phyloP scores from a whole-genome alignment of 2,888 invertebrate genomes.

The Eupeodes latifasciatus region DNA sequence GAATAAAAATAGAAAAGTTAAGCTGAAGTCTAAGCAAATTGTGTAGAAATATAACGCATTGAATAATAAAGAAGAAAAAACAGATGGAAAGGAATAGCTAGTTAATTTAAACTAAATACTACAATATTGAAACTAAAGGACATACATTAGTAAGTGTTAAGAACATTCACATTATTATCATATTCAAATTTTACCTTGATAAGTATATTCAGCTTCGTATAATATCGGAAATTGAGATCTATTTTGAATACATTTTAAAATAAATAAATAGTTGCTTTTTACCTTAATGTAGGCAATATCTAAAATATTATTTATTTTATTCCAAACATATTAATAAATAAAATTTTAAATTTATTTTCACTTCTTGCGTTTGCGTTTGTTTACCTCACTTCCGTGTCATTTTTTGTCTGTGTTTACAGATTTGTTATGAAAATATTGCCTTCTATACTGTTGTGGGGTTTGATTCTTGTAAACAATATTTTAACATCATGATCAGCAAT shows the following conservation, averaged over 20 bases:
- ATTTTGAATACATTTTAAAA: too few relatives aligned
- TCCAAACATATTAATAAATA: too few relatives aligned
- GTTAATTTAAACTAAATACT: background rate
- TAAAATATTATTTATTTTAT: too few relatives aligned
- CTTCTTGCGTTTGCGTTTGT: too few relatives aligned
- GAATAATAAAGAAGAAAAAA: background rate
- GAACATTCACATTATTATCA: background rate
- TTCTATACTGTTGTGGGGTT: background rate
- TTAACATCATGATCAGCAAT: background rate
- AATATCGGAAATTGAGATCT: too few relatives aligned
- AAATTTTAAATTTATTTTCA: too few relatives aligned
- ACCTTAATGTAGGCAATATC: too few relatives aligned
- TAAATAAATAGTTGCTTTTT: too few relatives aligned
- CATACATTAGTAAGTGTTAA: background rate
- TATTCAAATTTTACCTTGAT: too few relatives aligned
- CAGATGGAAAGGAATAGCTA: background rate
- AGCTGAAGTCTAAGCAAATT: background rate
- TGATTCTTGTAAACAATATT: conserved; percentile 12
- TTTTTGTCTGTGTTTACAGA: background rate
- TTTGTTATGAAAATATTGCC: conserved; percentile 10
- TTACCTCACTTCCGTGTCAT: background rate
- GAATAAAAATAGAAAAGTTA: background rate
- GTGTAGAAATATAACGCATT: background rate
- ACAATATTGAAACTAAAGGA: background rate
- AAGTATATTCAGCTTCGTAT: too few relatives aligned